Evolutionary conservation across 1,140 invertebrate species (phyloP).

Genomic region (Rhopalosiphum padi): DNA sequence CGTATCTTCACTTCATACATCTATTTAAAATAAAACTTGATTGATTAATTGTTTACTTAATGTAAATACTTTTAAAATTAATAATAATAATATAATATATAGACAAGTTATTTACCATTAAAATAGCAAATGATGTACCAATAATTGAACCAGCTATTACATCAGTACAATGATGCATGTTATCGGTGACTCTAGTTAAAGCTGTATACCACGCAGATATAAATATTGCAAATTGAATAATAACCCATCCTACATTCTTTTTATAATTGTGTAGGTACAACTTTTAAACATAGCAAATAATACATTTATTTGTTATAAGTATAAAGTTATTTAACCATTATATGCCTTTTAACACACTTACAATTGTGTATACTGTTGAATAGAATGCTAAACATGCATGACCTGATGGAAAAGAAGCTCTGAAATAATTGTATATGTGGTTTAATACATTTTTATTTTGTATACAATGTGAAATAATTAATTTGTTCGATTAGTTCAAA

Average conservation of each 20-base stretch:
- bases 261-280: slow-evolving; percentile 49
- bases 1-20: slow-evolving; percentile 44
- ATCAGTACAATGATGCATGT: slow-evolving; percentile 75
- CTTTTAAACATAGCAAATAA: slow-evolving; percentile 35
- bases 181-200: slow-evolving; percentile 69
- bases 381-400: slow-evolving; percentile 61
- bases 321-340: background rate
- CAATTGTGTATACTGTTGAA: slow-evolving; percentile 59
- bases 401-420: slow-evolving; percentile 61
- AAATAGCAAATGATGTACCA: slow-evolving; percentile 66
- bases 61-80: background rate
- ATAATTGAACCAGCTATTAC: slow-evolving; percentile 69
- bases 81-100: background rate
- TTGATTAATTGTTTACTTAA: background rate
- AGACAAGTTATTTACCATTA: slow-evolving; percentile 64
- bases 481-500: background rate
- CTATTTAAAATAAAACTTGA: background rate
- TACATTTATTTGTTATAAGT: background rate
- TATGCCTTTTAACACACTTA: slow-evolving; percentile 22
- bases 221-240: slow-evolving; percentile 62
- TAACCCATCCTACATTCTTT: slow-evolving; percentile 31
- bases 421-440: slow-evolving; percentile 39
- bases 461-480: background rate
- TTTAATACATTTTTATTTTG: background rate
- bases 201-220: slow-evolving; percentile 65